These are phyloP conservation scores for Pteruthius melanotis DNA, from an alignment of 2,113 vertebrate genomes.

Conservation along the genomic window DNA sequence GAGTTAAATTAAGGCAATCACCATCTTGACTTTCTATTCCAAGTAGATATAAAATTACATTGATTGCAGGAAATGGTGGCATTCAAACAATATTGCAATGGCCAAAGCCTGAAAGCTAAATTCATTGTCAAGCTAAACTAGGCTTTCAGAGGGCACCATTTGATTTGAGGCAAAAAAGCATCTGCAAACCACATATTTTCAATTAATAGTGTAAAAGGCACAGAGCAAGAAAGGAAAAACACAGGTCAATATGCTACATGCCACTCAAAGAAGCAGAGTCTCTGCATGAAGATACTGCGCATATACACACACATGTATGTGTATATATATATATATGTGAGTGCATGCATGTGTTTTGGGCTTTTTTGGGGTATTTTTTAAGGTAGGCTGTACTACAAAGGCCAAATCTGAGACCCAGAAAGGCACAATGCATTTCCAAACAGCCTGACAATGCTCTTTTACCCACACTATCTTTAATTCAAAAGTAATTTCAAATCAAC, in stretches of 20 bases:
- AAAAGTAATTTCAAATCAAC: constrained; percentile 41
- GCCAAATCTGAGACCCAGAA: background rate
- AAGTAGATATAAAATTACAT: constrained; percentile 67
- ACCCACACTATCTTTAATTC: background rate
- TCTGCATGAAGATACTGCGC: background rate
- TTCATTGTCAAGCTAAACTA: constrained; percentile 53
- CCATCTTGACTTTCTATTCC: constrained; percentile 65
- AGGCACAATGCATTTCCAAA: background rate
- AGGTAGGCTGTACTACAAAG: background rate
- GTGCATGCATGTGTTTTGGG: background rate
- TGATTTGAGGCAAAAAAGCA: constrained; percentile 44
- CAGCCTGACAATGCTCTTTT: background rate
- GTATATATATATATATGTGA: background rate
- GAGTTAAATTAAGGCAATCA: constrained; percentile 64
- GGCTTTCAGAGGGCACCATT: constrained; percentile 47
- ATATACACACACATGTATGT: background rate
- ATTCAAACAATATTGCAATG: constrained; percentile 58
- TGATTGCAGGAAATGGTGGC: constrained; percentile 68
- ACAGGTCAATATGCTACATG: background rate
- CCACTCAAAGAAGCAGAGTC: background rate
- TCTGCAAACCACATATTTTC: constrained; percentile 42
- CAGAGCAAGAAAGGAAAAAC: constrained; percentile 26
- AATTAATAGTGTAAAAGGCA: constrained; percentile 56
- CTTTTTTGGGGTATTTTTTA: background rate
- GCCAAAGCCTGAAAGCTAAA: constrained; percentile 57